These are phyloP conservation scores for Agapornis canus DNA, from an alignment of 2,797 vertebrate genomes.

Conservation along the genomic window DNA sequence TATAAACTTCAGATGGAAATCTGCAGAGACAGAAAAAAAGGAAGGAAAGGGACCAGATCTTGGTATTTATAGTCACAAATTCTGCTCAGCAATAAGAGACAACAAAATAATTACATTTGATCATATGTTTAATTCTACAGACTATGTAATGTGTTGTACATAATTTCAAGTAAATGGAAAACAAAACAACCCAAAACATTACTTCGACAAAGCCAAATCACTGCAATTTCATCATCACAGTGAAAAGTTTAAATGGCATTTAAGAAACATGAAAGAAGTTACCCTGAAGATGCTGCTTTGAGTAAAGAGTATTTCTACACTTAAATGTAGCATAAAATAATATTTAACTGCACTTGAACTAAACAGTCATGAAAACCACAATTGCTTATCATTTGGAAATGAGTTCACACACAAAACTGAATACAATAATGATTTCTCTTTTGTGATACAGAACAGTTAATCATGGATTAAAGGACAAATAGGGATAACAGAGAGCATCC, in stretches of 20 bases:
- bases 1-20: not conserved
- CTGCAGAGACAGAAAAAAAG: not conserved
- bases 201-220: not conserved
- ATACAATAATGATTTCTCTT: not conserved
- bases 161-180: not conserved
- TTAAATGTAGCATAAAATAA: not conserved
- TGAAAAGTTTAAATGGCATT: not conserved
- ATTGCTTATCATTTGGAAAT: not conserved
- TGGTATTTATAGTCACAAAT: not conserved
- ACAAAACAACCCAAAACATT: not conserved
- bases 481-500: slow-evolving; percentile 6
- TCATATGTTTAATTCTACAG: not conserved
- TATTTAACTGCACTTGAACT: slow-evolving; percentile 7
- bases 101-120: not conserved
- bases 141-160: not conserved
- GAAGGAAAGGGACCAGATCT: not conserved
- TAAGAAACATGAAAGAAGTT: slow-evolving; percentile 20
- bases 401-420: not conserved
- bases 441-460: slow-evolving; percentile 25
- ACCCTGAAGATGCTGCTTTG: not conserved
- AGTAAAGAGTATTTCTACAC: slow-evolving; percentile 8
- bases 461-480: not conserved
- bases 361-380: not conserved
- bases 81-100: not conserved
- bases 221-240: not conserved